These are phyloP conservation scores for Cyphomyrmex costatus DNA, from an alignment of 1,140 invertebrate genomes.

Conservation along the genomic window DNA sequence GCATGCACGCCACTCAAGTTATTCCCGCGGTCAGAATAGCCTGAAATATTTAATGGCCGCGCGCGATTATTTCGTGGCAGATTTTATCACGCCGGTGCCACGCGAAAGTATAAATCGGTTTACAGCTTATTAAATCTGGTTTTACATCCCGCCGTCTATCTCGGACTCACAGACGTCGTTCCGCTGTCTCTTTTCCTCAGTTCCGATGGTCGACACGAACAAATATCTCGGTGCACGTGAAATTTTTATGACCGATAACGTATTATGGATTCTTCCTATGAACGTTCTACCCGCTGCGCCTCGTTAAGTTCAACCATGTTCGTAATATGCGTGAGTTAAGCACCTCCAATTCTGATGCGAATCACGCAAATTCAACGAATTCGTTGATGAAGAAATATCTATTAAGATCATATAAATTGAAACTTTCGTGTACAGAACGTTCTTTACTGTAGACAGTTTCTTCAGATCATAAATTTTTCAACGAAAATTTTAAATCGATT, in stretches of 20 bases:
- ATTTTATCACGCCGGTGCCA: constrained; percentile 4
- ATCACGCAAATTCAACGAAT: constrained; percentile 33
- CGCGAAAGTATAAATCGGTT: constrained; percentile 51
- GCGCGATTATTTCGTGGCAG: constrained; percentile 41
- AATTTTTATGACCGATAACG: constrained; percentile 49
- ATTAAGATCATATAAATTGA: neutral
- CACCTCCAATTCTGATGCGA: neutral
- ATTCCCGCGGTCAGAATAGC: constrained; percentile 49
- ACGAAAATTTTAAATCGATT: neutral
- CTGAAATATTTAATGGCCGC: constrained; percentile 68
- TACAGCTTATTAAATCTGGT: constrained; percentile 40
- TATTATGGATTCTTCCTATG: constrained; percentile 30
- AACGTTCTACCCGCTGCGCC: neutral
- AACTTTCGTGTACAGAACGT: neutral
- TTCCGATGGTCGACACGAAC: neutral
- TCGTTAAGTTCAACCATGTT: constrained; percentile 34
- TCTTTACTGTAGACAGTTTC: neutral
- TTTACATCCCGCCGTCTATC: constrained; percentile 18
- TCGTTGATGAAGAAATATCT: neutral
- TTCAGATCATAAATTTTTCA: neutral
- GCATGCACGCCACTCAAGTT: constrained; percentile 44
- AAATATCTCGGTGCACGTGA: neutral
- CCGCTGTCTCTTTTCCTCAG: neutral
- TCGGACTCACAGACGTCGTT: neutral
- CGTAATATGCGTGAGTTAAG: neutral